Evolutionary conservation across 2,113 vertebrate species (phyloP).

Genomic region (Hippocampus zosterae): DNA sequence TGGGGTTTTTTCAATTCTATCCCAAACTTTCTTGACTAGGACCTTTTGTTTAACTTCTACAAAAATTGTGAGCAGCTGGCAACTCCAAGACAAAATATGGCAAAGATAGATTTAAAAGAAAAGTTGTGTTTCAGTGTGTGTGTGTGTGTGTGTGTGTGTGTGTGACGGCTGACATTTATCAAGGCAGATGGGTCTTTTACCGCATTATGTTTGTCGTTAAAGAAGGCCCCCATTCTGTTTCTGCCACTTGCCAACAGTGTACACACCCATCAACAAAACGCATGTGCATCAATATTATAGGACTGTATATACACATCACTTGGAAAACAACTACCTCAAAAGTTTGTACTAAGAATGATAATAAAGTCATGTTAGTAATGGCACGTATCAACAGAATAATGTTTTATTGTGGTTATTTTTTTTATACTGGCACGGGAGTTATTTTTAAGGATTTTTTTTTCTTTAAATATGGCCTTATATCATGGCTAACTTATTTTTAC

Average conservation of each 20-base stretch:
- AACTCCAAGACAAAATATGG: not conserved
- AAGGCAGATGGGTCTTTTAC: slow-evolving; percentile 5
- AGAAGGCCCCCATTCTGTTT: slow-evolving; percentile 4
- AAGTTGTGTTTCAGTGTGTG: not conserved
- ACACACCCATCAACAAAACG: not conserved
- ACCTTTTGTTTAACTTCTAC: not conserved
- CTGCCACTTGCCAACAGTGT: not conserved
- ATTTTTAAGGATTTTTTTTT: no score
- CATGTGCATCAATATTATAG: not conserved
- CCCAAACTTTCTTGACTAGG: not conserved
- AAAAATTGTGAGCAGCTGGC: not conserved
- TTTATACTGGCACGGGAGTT: no score
- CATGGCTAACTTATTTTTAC: no score
- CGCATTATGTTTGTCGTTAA: slow-evolving; percentile 7
- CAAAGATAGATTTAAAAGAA: not conserved
- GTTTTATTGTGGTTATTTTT: not conserved
- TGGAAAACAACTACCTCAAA: not conserved
- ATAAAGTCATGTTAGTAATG: no score
- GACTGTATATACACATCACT: not conserved
- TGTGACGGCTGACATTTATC: not conserved
- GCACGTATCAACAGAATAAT: no score
- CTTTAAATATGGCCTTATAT: no score
- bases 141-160: not conserved
- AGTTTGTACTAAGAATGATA: not conserved
- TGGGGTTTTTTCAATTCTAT: not conserved